Evolutionary conservation across 2,888 invertebrate genomes (phyloP).

Genomic region (Anticlea derivata): DNA sequence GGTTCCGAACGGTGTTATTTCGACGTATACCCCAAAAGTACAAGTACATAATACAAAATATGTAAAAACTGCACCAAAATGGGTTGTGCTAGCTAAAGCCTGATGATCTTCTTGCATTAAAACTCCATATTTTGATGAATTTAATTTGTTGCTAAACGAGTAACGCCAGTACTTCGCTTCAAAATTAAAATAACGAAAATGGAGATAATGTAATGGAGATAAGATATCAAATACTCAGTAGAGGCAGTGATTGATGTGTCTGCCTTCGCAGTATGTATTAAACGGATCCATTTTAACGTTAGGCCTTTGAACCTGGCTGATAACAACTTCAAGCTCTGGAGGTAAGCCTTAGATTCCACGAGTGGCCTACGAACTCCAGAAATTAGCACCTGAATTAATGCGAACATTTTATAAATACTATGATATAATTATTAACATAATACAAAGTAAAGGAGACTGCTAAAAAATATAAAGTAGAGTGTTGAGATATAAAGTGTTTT

Average conservation of each 20-base stretch:
- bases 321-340: slow-evolving; percentile 26
- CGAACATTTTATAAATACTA: slow-evolving; percentile 7
- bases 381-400: slow-evolving; percentile 25
- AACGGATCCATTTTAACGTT: slow-evolving; percentile 1
- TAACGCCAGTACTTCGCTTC: too few species aligned
- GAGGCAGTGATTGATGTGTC: slow-evolving; percentile 3
- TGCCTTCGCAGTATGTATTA: slow-evolving; percentile 1
- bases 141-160: neutral
- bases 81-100: too few species aligned
- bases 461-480: too few species aligned
- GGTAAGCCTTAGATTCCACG: slow-evolving; percentile 28
- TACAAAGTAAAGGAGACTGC: too few species aligned
- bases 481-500: too few species aligned
- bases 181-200: neutral
- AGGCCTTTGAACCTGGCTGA: slow-evolving; percentile 13
- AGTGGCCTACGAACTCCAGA: slow-evolving; percentile 22
- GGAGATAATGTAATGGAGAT: neutral
- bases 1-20: too few species aligned
- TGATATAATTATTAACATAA: too few species aligned
- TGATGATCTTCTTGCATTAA: too few species aligned
- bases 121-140: too few species aligned
- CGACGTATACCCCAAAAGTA: too few species aligned
- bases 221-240: neutral
- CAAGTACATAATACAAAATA: too few species aligned
- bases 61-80: too few species aligned